Percentiles rank a stretch among this genome's conserved stretches.
Conservation (phyloP, 2,113 vertebrate genomes). For the Dryoscopus gambensis region DNA sequence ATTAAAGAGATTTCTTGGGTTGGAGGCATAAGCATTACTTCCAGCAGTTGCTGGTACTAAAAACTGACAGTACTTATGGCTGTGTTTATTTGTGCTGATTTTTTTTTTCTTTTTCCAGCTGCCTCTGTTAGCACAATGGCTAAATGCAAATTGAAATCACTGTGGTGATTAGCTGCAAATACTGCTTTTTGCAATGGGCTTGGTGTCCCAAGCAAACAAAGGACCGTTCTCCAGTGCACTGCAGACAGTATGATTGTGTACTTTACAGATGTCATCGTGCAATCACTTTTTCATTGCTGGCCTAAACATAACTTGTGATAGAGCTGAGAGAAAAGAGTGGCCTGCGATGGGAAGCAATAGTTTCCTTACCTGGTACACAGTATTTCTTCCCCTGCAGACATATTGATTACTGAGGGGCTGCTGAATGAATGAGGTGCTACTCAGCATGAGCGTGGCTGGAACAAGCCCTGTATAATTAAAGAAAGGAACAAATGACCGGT, state of each 20-base stretch:
- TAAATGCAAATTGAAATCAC: constrained; percentile 60
- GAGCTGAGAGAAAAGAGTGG: background rate
- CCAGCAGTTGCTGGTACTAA: constrained; percentile 11
- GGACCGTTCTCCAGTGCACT: background rate
- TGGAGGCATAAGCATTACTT: background rate
- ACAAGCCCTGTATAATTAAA: background rate
- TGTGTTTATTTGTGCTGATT: constrained; percentile 40
- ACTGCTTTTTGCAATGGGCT: constrained; percentile 37
- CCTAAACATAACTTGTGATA: background rate
- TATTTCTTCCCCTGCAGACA: background rate
- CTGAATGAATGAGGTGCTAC: background rate
- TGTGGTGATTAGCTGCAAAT: constrained; percentile 54
- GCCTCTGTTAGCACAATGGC: constrained; percentile 51
- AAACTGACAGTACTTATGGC: constrained; percentile 37
- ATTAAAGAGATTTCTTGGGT: background rate
- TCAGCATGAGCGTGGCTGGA: background rate
- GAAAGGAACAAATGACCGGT: background rate
- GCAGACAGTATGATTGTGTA: background rate
- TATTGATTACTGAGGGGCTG: background rate
- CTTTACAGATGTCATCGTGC: background rate
- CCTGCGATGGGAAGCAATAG: background rate
- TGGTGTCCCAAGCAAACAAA: constrained; percentile 28
- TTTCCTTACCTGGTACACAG: background rate
- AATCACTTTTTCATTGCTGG: background rate
- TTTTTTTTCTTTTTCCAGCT: constrained; percentile 48